Conservation (phyloP, 2,888 invertebrate genomes). For the Panzeria rudis region DNA sequence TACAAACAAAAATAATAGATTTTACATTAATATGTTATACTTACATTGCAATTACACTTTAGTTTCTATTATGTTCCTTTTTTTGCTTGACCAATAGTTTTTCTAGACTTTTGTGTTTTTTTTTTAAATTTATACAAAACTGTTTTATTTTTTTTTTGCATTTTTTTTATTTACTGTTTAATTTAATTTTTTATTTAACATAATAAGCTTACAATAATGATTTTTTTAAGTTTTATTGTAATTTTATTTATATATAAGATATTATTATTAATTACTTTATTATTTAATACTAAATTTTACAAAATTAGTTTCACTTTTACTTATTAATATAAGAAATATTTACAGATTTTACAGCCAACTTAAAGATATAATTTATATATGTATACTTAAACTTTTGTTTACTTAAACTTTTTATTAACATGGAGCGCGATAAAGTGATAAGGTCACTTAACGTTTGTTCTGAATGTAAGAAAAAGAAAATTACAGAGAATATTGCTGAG, state of each 20-base stretch:
- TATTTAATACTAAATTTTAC: slow-evolving; percentile 68
- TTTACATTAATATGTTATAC: slow-evolving; percentile 63
- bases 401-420: background rate
- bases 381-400: slow-evolving; percentile 7
- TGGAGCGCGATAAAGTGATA: background rate
- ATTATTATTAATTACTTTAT: slow-evolving; percentile 41
- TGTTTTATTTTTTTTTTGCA: slow-evolving; percentile 15
- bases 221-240: slow-evolving; percentile 55
- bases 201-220: slow-evolving; percentile 43
- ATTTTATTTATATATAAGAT: slow-evolving; percentile 30
- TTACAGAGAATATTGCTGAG: background rate
- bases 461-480: background rate
- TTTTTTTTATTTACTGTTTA: slow-evolving; percentile 53
- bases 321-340: slow-evolving; percentile 52
- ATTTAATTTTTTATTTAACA: slow-evolving; percentile 42
- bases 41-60: slow-evolving; percentile 60
- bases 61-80: slow-evolving; percentile 28
- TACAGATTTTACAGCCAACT: slow-evolving; percentile 72
- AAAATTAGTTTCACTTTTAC: slow-evolving; percentile 55
- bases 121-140: slow-evolving; percentile 58
- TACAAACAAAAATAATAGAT: slow-evolving; percentile 50
- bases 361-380: slow-evolving; percentile 45
- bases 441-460: background rate
- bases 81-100: slow-evolving; percentile 8
- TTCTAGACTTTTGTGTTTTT: background rate